Percentiles rank a stretch among this genome's conserved stretches.
Conservation (phyloP, 2,797 vertebrate species). For the Cuculus canorus region DNA sequence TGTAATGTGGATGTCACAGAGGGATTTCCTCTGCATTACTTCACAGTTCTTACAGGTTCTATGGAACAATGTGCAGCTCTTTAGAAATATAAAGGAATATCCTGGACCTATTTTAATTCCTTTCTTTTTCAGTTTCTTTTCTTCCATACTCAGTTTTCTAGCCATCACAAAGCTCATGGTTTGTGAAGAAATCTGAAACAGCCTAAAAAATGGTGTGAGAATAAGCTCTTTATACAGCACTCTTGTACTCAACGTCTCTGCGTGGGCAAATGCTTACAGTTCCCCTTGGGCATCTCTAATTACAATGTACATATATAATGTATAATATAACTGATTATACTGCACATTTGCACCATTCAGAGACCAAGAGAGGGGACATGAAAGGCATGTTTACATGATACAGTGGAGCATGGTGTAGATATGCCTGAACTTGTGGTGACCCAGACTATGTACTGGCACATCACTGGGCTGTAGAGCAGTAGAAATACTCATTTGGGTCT, state of each 20-base stretch:
- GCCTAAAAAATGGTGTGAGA: background rate
- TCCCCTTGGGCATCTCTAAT: constrained; percentile 23
- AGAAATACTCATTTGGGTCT: background rate
- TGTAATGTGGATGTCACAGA: background rate
- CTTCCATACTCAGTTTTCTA: background rate
- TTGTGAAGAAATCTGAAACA: background rate
- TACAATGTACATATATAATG: constrained; percentile 13
- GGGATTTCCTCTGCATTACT: background rate
- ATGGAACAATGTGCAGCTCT: background rate
- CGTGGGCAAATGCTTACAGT: constrained; percentile 8
- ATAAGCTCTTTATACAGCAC: background rate
- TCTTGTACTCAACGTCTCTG: background rate
- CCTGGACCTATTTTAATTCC: background rate
- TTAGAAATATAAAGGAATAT: background rate
- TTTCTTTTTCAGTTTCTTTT: background rate
- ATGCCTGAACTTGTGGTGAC: background rate
- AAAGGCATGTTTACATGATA: background rate
- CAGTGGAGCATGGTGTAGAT: background rate
- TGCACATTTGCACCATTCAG: background rate
- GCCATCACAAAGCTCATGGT: background rate
- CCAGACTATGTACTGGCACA: background rate
- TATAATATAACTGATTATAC: background rate
- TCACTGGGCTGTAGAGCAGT: accelerated
- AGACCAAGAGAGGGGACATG: background rate
- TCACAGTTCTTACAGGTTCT: background rate